Evolutionary conservation across 2,888 invertebrate genomes (phyloP).

Genomic region (Deilephila porcellus): DNA sequence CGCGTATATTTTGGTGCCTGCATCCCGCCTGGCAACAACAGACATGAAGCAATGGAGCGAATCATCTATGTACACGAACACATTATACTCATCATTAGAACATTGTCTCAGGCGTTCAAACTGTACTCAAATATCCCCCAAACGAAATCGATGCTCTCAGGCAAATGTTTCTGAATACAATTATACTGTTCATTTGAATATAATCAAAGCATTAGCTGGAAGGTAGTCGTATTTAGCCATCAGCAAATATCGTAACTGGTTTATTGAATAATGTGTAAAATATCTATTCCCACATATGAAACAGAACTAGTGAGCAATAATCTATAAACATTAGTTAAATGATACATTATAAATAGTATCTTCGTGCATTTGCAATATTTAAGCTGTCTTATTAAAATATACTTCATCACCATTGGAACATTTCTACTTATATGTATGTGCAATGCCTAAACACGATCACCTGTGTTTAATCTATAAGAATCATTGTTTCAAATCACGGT

Average conservation of each 20-base stretch:
- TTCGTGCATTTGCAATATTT: slow-evolving; percentile 23
- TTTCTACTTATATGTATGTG: slow-evolving; percentile 19
- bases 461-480: slow-evolving; percentile 13
- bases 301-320: slow-evolving; percentile 27
- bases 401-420: slow-evolving; percentile 16
- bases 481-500: slow-evolving; percentile 21
- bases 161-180: slow-evolving; percentile 2
- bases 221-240: slow-evolving; percentile 21
- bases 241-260: slow-evolving; percentile 1
- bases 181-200: slow-evolving; percentile 2
- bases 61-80: slow-evolving; percentile 51
- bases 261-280: background rate
- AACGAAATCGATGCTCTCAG: background rate
- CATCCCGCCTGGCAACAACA: slow-evolving; percentile 62
- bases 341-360: slow-evolving; percentile 21
- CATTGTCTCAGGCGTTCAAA: slow-evolving; percentile 18
- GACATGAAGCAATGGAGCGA: slow-evolving; percentile 55
- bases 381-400: slow-evolving; percentile 22
- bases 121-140: slow-evolving; percentile 13
- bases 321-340: slow-evolving; percentile 20
- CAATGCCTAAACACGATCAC: slow-evolving; percentile 17
- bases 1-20: slow-evolving; percentile 69
- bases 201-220: slow-evolving; percentile 15
- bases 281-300: slow-evolving; percentile 13
- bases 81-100: slow-evolving; percentile 41